Evolutionary conservation across 2,113 vertebrate species (phyloP).

Genomic region (Neodontobutis hainanensis): DNA sequence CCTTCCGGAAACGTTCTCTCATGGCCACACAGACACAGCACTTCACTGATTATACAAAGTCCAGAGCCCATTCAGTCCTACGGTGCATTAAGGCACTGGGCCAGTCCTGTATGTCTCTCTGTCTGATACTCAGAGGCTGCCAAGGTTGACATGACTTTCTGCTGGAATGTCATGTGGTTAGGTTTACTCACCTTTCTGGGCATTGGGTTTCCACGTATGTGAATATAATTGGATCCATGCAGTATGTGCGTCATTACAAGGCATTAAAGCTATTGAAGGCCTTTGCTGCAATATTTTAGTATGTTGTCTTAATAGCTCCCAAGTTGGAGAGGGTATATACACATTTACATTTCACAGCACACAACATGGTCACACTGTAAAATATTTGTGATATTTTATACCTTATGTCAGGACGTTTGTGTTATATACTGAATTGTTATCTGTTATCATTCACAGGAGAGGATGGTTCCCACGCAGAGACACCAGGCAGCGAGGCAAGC

Average conservation of each 20-base stretch:
- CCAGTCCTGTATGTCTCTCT: constrained; percentile 10
- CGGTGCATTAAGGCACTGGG: constrained; percentile 40
- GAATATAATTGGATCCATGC: constrained; percentile 29
- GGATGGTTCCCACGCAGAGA: constrained; percentile 86
- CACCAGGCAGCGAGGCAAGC: constrained; percentile 79
- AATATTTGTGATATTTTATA: no score
- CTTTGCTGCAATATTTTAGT: constrained; percentile 19
- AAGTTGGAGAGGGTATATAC: no score
- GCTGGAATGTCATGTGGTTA: constrained; percentile 59
- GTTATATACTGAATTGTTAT: constrained; percentile 2
- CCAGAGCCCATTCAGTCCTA: constrained; percentile 19
- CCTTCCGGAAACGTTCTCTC: constrained; percentile 48
- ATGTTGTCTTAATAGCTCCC: not conserved
- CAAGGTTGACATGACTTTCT: constrained; percentile 64
- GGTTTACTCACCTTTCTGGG: constrained; percentile 45
- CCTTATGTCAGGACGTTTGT: not conserved
- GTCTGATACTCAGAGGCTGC: constrained; percentile 6
- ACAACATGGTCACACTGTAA: no score
- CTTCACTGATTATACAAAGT: constrained; percentile 31
- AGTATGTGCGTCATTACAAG: constrained; percentile 54
- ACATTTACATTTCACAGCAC: no score
- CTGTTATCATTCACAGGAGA: constrained; percentile 80
- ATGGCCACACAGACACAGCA: constrained; percentile 39
- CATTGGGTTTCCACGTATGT: constrained; percentile 60
- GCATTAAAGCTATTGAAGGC: constrained; percentile 64